Conservation (phyloP, 2,797 vertebrate genomes). For the Peromyscus nudipes region DNA sequence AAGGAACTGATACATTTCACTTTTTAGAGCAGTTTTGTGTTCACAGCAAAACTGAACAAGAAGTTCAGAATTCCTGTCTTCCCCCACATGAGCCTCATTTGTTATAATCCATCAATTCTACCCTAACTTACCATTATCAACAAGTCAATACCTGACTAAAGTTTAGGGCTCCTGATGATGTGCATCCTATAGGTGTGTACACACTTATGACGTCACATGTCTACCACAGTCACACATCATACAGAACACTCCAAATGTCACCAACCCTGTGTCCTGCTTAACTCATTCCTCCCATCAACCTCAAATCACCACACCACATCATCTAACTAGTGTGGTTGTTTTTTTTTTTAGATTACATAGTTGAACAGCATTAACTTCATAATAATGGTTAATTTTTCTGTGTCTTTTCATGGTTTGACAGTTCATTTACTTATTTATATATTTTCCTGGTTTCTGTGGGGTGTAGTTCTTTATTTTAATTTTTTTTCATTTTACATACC, state of each 20-base stretch:
- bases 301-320: neutral
- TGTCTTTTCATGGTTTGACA: neutral
- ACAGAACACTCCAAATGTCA: neutral
- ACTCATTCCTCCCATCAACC: neutral
- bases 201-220: neutral
- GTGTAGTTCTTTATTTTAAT: no score
- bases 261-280: neutral
- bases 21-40: slow-evolving; percentile 13
- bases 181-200: neutral
- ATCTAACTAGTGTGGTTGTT: neutral
- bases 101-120: neutral
- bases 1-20: neutral
- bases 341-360: neutral
- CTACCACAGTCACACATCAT: neutral
- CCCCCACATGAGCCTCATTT: neutral
- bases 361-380: neutral
- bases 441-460: no score
- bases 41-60: neutral
- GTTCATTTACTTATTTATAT: neutral
- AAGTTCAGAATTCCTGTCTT: neutral
- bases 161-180: neutral
- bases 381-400: neutral
- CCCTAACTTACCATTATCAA: neutral
- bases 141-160: neutral
- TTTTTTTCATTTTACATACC: no score